Percentiles rank a stretch among this genome's conserved stretches.
phyloP scores from a whole-genome alignment of 1,140 invertebrate genomes.

The Aphis gossypii region DNA sequence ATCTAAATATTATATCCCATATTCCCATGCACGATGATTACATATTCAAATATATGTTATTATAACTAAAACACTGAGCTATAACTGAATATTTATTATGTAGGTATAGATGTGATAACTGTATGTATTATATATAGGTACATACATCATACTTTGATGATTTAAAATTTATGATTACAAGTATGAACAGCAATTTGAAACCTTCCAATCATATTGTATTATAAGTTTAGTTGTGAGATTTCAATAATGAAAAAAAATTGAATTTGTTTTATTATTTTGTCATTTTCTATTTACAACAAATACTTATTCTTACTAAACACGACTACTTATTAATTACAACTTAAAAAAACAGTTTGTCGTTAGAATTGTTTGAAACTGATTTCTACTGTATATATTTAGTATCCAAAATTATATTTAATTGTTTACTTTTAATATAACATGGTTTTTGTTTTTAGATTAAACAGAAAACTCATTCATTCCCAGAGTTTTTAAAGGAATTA shows the following conservation, averaged over 20 bases:
- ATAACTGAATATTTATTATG: no score
- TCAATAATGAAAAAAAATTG: no score
- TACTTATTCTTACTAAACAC: neutral
- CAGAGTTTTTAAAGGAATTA: constrained; percentile 28
- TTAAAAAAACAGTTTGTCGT: neutral
- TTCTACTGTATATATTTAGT: neutral
- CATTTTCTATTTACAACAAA: neutral
- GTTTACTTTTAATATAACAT: neutral
- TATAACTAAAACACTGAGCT: no score
- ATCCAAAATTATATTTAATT: neutral
- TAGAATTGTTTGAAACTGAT: neutral
- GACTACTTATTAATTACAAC: neutral
- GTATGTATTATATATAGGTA: no score
- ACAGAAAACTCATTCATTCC: neutral
- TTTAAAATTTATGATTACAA: no score
- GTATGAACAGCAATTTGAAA: no score
- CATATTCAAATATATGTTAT: no score
- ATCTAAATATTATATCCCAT: neutral
- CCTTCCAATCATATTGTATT: no score
- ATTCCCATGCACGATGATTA: neutral
- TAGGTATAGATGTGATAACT: no score
- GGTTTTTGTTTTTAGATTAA: constrained; percentile 23
- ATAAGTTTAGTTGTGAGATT: no score
- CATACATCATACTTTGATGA: no score
- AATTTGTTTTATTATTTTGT: neutral